These are phyloP conservation scores for Geotrupes spiniger DNA, from an alignment of 2,888 invertebrate species.

Conservation along the genomic window DNA sequence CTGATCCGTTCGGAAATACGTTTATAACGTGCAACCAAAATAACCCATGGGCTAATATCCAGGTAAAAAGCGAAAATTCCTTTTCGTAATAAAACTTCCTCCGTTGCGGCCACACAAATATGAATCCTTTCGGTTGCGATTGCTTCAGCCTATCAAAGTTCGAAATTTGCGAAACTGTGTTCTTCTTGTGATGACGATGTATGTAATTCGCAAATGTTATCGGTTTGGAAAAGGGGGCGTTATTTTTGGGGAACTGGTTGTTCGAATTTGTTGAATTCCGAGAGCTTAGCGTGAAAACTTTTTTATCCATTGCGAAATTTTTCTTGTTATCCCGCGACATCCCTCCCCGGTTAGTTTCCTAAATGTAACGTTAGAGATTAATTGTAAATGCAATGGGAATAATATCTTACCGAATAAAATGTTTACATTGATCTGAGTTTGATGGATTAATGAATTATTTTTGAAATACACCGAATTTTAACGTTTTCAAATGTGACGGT, in stretches of 20 bases:
- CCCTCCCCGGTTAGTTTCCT: neutral
- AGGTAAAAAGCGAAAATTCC: constrained; percentile 33
- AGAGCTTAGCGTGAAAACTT: neutral
- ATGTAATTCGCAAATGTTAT: constrained; percentile 20
- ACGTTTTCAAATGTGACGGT: too few species aligned
- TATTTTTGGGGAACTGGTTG: too few species aligned
- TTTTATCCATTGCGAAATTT: neutral
- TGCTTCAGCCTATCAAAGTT: constrained; percentile 16
- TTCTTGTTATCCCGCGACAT: neutral
- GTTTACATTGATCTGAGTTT: too few species aligned
- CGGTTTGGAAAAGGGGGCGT: constrained; percentile 12
- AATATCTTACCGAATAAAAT: too few species aligned
- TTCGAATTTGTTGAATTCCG: neutral
- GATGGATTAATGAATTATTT: too few species aligned
- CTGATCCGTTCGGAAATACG: constrained; percentile 40
- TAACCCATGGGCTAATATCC: constrained; percentile 39
- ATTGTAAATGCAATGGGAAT: too few species aligned
- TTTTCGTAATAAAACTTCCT: constrained; percentile 31
- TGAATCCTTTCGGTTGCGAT: constrained; percentile 29
- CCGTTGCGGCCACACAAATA: constrained; percentile 34
- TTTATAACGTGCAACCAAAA: constrained; percentile 38
- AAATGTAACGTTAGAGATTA: too few species aligned
- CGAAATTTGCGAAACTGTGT: constrained; percentile 15
- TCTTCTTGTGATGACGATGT: constrained; percentile 20
- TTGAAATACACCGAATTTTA: too few species aligned